phyloP scores from a whole-genome alignment of 2,113 vertebrate species.

The Mystacornis crossleyi region DNA sequence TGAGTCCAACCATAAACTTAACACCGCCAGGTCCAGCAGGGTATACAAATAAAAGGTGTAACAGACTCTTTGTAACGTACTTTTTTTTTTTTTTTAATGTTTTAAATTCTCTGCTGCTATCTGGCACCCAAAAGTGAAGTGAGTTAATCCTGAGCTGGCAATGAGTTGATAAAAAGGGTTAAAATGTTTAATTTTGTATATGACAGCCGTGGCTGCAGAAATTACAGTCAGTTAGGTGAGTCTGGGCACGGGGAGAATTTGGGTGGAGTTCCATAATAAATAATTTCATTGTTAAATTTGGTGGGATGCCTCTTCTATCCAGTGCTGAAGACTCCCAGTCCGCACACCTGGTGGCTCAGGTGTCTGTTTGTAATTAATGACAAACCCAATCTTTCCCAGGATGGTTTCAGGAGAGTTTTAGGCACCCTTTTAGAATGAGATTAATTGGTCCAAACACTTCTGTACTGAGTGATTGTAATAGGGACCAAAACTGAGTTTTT shows the following conservation, averaged over 20 bases:
- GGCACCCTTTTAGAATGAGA: not conserved
- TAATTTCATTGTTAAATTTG: not conserved
- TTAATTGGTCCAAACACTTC: not conserved
- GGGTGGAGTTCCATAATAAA: not conserved
- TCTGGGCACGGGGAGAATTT: not conserved
- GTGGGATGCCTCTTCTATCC: not conserved
- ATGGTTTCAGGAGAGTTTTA: not conserved
- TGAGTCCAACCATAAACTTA: accelerated
- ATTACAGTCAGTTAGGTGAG: not conserved
- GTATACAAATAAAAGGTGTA: not conserved
- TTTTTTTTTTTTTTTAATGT: too few species aligned
- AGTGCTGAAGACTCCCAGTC: not conserved
- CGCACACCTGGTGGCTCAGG: not conserved
- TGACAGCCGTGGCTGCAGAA: not conserved
- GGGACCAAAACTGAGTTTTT: not conserved
- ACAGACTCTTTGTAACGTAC: accelerated
- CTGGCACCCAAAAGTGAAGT: not conserved
- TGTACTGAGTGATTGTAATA: accelerated
- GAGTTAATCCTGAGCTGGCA: not conserved
- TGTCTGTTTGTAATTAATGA: not conserved
- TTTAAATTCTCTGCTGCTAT: not conserved
- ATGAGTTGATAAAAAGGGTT: not conserved
- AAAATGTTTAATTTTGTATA: not conserved
- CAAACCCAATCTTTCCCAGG: not conserved
- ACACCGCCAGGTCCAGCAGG: not conserved